These are phyloP conservation scores for Platanista minor DNA, from an alignment of 2,113 vertebrate species.

Conservation along the genomic window DNA sequence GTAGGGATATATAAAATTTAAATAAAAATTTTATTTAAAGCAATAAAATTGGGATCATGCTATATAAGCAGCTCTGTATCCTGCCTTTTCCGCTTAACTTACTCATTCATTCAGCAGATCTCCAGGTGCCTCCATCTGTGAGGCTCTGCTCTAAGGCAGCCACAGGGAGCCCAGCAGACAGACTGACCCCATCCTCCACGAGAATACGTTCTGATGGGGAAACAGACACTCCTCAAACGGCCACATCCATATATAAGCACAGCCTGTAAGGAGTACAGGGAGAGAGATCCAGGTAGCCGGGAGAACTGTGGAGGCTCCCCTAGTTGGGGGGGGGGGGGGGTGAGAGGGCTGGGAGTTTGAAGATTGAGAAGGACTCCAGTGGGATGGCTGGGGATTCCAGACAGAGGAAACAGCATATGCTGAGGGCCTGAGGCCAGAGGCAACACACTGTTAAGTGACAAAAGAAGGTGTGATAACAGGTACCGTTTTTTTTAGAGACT, in stretches of 20 bases:
- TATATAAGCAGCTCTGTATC: background rate
- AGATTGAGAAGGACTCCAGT: background rate
- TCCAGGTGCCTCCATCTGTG: background rate
- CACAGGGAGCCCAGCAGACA: background rate
- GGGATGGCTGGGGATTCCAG: background rate
- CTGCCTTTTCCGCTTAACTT: background rate
- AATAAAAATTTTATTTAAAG: slow-evolving; percentile 66
- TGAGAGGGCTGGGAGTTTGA: background rate
- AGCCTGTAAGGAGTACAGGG: background rate
- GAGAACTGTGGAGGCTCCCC: background rate
- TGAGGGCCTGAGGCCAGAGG: background rate
- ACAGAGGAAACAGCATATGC: background rate
- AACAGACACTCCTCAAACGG: background rate
- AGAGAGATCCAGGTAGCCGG: background rate
- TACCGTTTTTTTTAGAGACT: background rate
- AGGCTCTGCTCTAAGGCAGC: background rate
- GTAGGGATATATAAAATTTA: slow-evolving; percentile 50
- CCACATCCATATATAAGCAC: background rate
- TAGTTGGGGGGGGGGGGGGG: background rate
- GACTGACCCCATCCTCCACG: background rate
- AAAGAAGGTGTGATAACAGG: background rate
- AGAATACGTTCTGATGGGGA: background rate
- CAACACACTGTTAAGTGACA: background rate
- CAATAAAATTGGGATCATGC: slow-evolving; percentile 46
- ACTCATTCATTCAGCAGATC: background rate